Evolutionary conservation across 2,888 invertebrate genomes (phyloP).

Genomic region (Diaphora mendica): DNA sequence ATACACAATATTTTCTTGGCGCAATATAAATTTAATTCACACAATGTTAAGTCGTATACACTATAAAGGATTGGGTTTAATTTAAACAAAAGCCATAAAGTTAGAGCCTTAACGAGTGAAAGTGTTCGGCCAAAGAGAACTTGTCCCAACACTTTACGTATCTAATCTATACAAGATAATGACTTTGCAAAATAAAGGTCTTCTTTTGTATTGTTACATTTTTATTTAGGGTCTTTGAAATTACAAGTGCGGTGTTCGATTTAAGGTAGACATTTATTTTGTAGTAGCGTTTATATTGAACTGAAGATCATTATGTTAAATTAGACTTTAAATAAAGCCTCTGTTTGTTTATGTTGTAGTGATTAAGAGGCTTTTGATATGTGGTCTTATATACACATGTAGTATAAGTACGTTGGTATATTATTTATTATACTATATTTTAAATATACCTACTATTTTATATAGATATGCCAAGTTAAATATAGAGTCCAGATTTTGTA

Average conservation of each 20-base stretch:
- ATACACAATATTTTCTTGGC: slow-evolving; percentile 23
- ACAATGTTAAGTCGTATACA: slow-evolving; percentile 48
- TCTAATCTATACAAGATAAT: slow-evolving; percentile 60
- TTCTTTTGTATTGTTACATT: slow-evolving; percentile 37
- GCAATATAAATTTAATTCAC: slow-evolving; percentile 59
- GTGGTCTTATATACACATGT: not conserved
- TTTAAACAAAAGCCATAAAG: slow-evolving; percentile 69
- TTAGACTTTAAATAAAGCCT: not conserved
- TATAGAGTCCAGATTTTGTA: not conserved
- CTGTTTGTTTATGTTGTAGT: not conserved
- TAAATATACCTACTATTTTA: too few relatives aligned
- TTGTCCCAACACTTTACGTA: slow-evolving; percentile 56
- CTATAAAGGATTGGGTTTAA: slow-evolving; percentile 58
- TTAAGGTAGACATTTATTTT: slow-evolving; percentile 1
- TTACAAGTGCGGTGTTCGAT: slow-evolving; percentile 5
- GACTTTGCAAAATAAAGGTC: slow-evolving; percentile 53
- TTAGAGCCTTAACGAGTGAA: slow-evolving; percentile 64
- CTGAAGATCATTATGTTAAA: not conserved
- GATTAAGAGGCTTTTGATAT: not conserved
- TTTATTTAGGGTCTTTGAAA: slow-evolving; percentile 34
- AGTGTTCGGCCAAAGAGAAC: slow-evolving; percentile 40
- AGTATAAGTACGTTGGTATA: too few relatives aligned
- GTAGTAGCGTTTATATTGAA: not conserved
- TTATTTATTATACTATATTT: not conserved
- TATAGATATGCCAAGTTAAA: not conserved